Base-by-base conservation (phyloP, 2,113 vertebrate species). In the Myotis yumanensis region DNA sequence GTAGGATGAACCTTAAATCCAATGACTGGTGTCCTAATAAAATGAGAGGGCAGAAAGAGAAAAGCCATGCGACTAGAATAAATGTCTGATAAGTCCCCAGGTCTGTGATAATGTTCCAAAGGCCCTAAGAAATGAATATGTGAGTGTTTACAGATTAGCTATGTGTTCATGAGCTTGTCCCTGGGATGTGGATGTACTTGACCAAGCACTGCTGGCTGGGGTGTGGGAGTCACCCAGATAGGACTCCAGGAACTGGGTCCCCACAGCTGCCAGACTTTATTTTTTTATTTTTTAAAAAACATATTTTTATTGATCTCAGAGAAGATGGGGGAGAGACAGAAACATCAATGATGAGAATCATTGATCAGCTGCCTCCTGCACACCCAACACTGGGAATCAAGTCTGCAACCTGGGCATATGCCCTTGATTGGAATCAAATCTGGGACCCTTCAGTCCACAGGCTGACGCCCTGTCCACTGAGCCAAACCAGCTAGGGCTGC, bases 91-190 rank as follows among this genome's bases (percentile, higher is more conserved):
- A 52, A 40, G 64, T 14, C 23, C 20, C n/a, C 2, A 48, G 0
- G 8, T 54, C n/a, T 32, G 40, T 23, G 76, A 40, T n/a, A 4
- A 32, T 30, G 43, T 37, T 23, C 35, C 3, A 2, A 69, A 0
- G 20, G 7, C 5, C 25, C 46, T 66, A 28, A 22, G 30, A 54
- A 28, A 66, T 0, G 5, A 25, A n/a, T 4, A 6, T 0, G 6
- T 1, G 12, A 43, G 32, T 9, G 4, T 23, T 25, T 57, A 57
- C 25, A 9, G 59, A 23, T 83, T 17, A 66, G n/a, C 10, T 43
- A 3, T 4, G 64, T 15, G 64, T 25, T 57, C n/a, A 0, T 4
- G 20, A 57, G 4, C 23, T 40, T 52, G 71, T 15, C 25, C 52
- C 57, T 17, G 43, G 51, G 62, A 14, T 37, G 35, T 8, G 46